phyloP scores from a whole-genome alignment of 2,888 invertebrate genomes.

The Liopterus haemorrhoidalis region DNA sequence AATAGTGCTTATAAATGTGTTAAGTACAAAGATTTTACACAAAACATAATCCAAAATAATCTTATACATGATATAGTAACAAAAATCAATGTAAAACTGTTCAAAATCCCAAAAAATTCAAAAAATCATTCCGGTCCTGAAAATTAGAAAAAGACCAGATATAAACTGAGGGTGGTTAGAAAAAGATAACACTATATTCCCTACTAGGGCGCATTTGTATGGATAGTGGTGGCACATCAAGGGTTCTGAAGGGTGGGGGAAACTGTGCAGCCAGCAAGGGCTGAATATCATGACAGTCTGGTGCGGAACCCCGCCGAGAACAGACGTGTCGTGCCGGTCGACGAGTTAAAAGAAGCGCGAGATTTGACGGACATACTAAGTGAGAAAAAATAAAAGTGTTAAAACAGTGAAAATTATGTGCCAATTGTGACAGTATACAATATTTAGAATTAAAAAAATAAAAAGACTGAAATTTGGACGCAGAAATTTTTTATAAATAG shows the following conservation, averaged over 20 bases:
- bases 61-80: neutral
- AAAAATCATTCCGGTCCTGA: neutral
- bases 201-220: slow-evolving; percentile 12
- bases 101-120: slow-evolving; percentile 18
- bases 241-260: slow-evolving; percentile 9
- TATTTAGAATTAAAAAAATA: too few species aligned
- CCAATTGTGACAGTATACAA: too few species aligned
- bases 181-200: neutral
- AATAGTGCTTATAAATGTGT: too few species aligned
- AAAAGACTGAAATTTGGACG: too few species aligned
- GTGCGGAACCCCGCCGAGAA: slow-evolving; percentile 10
- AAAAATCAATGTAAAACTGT: too few species aligned
- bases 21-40: neutral
- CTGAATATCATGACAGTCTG: slow-evolving; percentile 10
- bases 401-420: too few species aligned
- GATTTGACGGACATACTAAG: too few species aligned
- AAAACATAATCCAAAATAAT: neutral
- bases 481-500: too few species aligned
- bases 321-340: slow-evolving; percentile 3
- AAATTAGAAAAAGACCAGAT: neutral
- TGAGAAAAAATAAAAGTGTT: too few species aligned
- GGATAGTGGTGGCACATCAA: neutral
- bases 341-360: too few species aligned
- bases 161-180: slow-evolving; percentile 6
- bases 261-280: slow-evolving; percentile 8